Evolutionary conservation across 37 sponge, comb jelly and placozoan genomes (phyloP).

Genomic region (Amphimedon queenslandica): DNA sequence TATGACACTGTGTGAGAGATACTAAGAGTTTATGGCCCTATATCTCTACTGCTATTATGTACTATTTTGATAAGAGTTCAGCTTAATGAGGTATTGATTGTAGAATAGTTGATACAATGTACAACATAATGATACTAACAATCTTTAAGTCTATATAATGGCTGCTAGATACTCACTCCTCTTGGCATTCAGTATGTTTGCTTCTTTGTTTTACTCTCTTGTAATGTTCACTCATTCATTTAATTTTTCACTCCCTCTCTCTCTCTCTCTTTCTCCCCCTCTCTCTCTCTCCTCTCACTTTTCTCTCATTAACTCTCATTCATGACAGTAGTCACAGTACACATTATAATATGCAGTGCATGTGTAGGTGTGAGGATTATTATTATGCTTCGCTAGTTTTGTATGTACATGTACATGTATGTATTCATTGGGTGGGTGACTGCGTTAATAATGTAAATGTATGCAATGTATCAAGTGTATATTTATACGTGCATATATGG

Average conservation of each 20-base stretch:
- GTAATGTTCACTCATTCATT: neutral
- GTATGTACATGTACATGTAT: slow-evolving; percentile 7
- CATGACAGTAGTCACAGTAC: neutral
- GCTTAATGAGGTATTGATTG: too few species aligned
- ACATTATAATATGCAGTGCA: neutral
- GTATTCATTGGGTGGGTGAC: neutral
- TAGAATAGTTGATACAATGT: too few species aligned
- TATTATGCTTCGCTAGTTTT: neutral
- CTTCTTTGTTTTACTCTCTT: neutral
- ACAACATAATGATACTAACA: too few species aligned
- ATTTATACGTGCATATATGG: slow-evolving; percentile 1
- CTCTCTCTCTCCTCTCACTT: neutral
- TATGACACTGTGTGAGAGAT: too few species aligned
- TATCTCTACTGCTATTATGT: too few species aligned
- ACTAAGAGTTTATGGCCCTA: too few species aligned
- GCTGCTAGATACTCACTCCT: too few species aligned
- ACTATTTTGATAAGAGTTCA: too few species aligned
- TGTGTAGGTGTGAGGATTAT: neutral
- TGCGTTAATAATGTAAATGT: neutral
- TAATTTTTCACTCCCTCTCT: slow-evolving; percentile 8
- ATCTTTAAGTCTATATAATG: too few species aligned
- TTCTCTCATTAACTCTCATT: slow-evolving; percentile 11
- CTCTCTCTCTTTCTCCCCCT: slow-evolving; percentile 3
- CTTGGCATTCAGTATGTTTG: neutral
- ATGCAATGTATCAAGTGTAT: neutral